Evolutionary conservation across 2,888 invertebrate species (phyloP), one percentile per base, ranked within the genome.

Genomic region (Atherix ibis): DNA sequence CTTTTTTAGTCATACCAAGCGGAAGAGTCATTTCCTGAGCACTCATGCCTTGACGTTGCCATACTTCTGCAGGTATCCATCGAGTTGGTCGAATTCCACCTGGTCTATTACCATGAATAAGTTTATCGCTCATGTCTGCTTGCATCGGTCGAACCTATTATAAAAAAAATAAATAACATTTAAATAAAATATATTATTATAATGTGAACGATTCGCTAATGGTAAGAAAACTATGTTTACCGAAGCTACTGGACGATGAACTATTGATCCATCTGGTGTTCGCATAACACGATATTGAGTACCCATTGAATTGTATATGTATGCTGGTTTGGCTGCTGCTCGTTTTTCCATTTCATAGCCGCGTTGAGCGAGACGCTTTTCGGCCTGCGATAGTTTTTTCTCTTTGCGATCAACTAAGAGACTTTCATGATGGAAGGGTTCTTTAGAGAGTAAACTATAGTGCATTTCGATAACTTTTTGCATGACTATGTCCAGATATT

Each of bases 351-450:
- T 65, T 56, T 94, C 92, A 55, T 95, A 95, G 58, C 72, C 71
- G 50, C 91, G 73, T 53, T 92, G 85, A 1, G 95, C 95, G 34
- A 92, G 64, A 44, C 88, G 67, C 56, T 95, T 95, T 56, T 95
- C 95, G 18, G 87, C 84, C 52, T 83, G 82, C 0, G 92, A 91
- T 27, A 95, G 63, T 50, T 92, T 88, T 58, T 92, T 84, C 51
- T 94, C 94, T 53, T 94, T 92, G 27, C 91, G 71, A 59, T 95
- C 95, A 4, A 94, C 82, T 19, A 97, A 65, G 34, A 95, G 65
- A 8, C 92, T 91, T 58, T 97, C 95, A 52, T 97, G 95, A 48
- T 88, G 84, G 64, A 95, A 95, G 0, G 95, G 95, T 50, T 83
- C 81, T 59, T 80, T 81, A 37, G 76, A 78, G 38, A 83, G 59